A percentile compares a stretch with the other conserved stretches of the same genome.
These are phyloP conservation scores for Crocidura indochinensis DNA, from an alignment of 2,797 vertebrate species.

Conservation along the genomic window DNA sequence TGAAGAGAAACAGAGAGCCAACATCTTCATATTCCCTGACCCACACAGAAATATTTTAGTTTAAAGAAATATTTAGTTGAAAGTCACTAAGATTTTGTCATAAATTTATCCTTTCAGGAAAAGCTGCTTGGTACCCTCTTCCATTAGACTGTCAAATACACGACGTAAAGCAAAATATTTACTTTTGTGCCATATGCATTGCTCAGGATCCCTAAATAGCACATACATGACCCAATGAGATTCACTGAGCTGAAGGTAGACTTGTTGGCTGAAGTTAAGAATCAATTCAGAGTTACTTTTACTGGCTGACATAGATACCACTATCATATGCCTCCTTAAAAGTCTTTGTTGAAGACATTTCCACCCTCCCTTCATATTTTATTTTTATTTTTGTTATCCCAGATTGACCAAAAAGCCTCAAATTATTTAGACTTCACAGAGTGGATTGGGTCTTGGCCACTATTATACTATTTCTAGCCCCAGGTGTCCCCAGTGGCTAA, in stretches of 20 bases:
- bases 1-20: not conserved
- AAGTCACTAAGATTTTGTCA: not conserved
- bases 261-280: slow-evolving; percentile 40
- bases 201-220: not conserved
- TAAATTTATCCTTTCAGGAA: not conserved
- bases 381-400: not conserved
- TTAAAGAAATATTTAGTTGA: not conserved
- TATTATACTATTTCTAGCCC: not conserved
- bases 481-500: not conserved
- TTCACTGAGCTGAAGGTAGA: not conserved
- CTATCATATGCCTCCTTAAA: not conserved
- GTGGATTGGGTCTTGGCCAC: not conserved
- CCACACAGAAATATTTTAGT: not conserved
- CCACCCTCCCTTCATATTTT: not conserved
- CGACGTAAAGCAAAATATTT: not conserved
- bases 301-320: slow-evolving; percentile 20
- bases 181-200: not conserved
- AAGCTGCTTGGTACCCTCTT: not conserved
- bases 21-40: not conserved
- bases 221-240: not conserved
- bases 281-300: slow-evolving; percentile 4
- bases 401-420: slow-evolving; percentile 1
- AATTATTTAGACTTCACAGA: slow-evolving; percentile 20
- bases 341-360: not conserved
- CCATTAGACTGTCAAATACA: not conserved